These are phyloP conservation scores for Addax nasomaculatus DNA, from an alignment of 2,113 vertebrate genomes.

Conservation along the genomic window DNA sequence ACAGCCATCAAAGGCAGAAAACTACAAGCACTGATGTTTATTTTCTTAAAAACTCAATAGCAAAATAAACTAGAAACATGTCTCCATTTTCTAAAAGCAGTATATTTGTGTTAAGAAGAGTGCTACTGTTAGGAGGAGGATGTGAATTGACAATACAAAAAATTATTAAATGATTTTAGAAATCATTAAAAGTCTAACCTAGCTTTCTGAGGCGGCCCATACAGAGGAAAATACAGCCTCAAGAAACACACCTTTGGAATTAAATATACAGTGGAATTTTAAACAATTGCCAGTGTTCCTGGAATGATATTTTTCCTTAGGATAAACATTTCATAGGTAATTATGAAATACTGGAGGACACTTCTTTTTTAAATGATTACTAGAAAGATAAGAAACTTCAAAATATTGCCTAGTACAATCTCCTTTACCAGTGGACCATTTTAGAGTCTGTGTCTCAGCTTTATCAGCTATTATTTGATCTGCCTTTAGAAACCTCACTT, in stretches of 20 bases:
- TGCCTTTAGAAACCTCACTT: background rate
- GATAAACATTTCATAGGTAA: background rate
- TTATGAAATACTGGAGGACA: background rate
- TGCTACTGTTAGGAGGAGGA: background rate
- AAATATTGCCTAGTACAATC: background rate
- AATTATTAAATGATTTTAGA: conserved; percentile 37
- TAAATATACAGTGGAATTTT: conserved; percentile 20
- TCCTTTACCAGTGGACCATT: background rate
- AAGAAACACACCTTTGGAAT: conserved; percentile 11
- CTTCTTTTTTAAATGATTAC: background rate
- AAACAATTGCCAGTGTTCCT: background rate
- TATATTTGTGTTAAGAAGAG: conserved; percentile 3
- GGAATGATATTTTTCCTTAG: background rate
- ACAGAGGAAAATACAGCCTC: background rate
- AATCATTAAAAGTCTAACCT: conserved; percentile 31
- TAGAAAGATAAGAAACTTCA: background rate
- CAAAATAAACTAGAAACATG: conserved; percentile 35
- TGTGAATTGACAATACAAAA: background rate
- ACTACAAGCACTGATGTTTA: conserved; percentile 27
- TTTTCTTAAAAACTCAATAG: conserved; percentile 27
- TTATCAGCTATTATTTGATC: background rate
- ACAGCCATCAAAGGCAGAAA: conserved; percentile 62
- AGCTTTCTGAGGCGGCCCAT: background rate
- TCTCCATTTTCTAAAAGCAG: conserved; percentile 18
- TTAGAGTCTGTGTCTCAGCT: background rate